Percentiles rank a stretch among this genome's conserved stretches.
Evolutionary conservation across 1,140 invertebrate species (phyloP).

Genomic region (Parapsyche elsis): DNA sequence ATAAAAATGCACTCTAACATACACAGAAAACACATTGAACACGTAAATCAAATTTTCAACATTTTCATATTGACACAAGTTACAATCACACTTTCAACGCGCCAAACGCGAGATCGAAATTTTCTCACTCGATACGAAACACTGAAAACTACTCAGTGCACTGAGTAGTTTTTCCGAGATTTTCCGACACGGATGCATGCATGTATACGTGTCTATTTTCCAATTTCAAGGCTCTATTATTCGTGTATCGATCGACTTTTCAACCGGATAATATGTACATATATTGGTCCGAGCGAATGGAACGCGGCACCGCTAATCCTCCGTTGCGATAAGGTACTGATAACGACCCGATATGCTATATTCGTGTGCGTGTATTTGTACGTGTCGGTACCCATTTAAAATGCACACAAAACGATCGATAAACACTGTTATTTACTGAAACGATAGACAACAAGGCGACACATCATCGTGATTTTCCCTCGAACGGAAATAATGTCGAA

Average conservation of each 20-base stretch:
- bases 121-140: too few species aligned
- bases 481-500: too few species aligned
- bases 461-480: too few species aligned
- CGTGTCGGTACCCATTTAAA: background rate
- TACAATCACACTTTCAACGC: too few species aligned
- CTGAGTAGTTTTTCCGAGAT: too few species aligned
- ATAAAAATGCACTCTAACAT: too few species aligned
- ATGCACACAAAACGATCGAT: background rate
- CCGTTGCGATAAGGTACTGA: background rate
- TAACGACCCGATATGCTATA: constrained; percentile 1
- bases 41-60: too few species aligned
- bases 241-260: constrained; percentile 10
- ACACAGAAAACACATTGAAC: too few species aligned
- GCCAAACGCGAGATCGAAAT: too few species aligned
- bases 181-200: too few species aligned
- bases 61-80: too few species aligned
- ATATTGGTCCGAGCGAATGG: background rate
- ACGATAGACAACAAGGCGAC: background rate
- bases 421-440: background rate
- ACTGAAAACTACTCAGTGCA: too few species aligned
- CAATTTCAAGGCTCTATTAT: constrained; percentile 5
- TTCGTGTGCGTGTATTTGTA: background rate
- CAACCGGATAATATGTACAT: background rate
- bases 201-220: background rate
- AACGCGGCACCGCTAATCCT: background rate